A percentile compares a stretch with the other conserved stretches of the same genome.
phyloP scores from a whole-genome alignment of 2,888 invertebrate species.

The Eilema sororculum region DNA sequence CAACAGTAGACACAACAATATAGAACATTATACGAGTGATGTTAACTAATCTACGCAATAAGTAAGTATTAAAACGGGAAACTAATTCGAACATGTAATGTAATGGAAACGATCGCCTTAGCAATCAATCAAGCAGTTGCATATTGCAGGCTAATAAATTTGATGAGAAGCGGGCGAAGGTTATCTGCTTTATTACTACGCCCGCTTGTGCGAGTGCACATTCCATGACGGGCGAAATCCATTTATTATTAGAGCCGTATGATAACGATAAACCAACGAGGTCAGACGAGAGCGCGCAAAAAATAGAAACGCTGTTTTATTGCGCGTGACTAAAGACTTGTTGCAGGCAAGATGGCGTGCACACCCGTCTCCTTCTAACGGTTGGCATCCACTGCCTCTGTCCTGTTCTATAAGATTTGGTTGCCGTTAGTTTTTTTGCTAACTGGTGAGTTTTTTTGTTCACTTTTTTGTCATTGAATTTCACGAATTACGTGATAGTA shows the following conservation, averaged over 20 bases:
- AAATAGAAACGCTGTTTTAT: constrained; percentile 83
- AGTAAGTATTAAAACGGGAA: constrained; percentile 44
- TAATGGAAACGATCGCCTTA: constrained; percentile 45
- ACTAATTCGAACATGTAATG: constrained; percentile 35
- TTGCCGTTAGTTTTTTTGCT: constrained; percentile 79
- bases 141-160: constrained; percentile 64
- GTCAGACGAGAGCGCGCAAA: constrained; percentile 83
- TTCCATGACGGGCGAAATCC: constrained; percentile 74
- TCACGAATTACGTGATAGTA: constrained; percentile 79
- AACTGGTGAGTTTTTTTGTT: constrained; percentile 65
- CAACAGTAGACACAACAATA: constrained; percentile 61
- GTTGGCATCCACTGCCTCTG: constrained; percentile 50
- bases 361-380: constrained; percentile 69
- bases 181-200: constrained; percentile 71
- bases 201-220: constrained; percentile 64
- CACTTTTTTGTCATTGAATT: constrained; percentile 73
- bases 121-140: constrained; percentile 51
- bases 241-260: constrained; percentile 79
- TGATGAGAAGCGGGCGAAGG: constrained; percentile 68
- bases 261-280: constrained; percentile 86
- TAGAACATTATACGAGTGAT: constrained; percentile 52
- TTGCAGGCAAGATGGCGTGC: constrained; percentile 81
- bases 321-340: constrained; percentile 83
- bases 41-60: constrained; percentile 50
- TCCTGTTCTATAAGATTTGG: constrained; percentile 68